Evolutionary conservation across 2,113 vertebrate species (phyloP).

Genomic region (Fregetta grallaria): DNA sequence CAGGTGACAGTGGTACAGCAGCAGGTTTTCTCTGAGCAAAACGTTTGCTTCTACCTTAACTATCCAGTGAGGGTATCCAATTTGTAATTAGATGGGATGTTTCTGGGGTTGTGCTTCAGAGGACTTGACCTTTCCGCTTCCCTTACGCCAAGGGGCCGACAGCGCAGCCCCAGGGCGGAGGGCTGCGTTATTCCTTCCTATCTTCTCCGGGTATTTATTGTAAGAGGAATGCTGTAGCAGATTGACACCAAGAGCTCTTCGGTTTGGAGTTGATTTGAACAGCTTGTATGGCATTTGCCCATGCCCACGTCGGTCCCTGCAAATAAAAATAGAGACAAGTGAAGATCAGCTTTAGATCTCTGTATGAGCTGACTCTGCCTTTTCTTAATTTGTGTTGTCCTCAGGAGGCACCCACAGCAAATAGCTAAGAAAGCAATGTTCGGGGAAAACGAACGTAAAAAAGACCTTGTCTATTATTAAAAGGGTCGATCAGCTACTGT

Average conservation of each 20-base stretch:
- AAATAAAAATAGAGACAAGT: not conserved
- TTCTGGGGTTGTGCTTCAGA: not conserved
- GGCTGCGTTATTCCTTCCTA: not conserved
- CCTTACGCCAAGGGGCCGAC: fast-evolving
- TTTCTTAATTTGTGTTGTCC: not conserved
- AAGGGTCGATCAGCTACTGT: not conserved
- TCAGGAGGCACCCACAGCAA: not conserved
- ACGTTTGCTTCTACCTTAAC: not conserved
- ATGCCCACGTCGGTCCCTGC: fast-evolving
- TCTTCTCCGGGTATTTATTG: not conserved
- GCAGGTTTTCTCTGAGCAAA: not conserved
- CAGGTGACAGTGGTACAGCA: not conserved
- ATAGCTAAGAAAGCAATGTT: not conserved
- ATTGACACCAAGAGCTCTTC: not conserved
- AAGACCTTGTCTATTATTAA: not conserved
- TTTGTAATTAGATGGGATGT: not conserved
- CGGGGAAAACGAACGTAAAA: fast-evolving
- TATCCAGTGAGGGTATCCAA: not conserved
- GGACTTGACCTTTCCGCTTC: not conserved
- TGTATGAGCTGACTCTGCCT: not conserved
- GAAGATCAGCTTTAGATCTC: not conserved
- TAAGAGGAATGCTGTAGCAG: not conserved
- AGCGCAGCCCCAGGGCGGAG: not conserved
- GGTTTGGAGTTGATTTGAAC: not conserved
- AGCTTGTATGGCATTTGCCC: not conserved